These are phyloP conservation scores for Chloropsis cyanopogon DNA, from an alignment of 2,113 vertebrate species.

Conservation along the genomic window DNA sequence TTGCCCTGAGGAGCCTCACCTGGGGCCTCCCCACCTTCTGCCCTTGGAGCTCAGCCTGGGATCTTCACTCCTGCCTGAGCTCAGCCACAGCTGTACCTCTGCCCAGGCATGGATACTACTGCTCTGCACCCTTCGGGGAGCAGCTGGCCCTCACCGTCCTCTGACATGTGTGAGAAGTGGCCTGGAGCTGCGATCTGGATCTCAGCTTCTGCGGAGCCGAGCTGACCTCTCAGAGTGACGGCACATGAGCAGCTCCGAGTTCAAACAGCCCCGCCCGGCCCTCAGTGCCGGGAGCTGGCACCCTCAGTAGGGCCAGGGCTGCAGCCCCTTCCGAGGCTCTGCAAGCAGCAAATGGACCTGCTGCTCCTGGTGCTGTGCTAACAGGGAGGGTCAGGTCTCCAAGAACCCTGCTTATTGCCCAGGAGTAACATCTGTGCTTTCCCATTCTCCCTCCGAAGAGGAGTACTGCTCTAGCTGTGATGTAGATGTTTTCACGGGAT, in stretches of 20 bases:
- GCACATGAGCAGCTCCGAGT: rapidly evolving
- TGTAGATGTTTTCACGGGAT: not conserved
- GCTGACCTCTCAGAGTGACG: rapidly evolving
- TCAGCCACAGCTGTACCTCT: rapidly evolving
- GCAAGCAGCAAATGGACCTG: rapidly evolving
- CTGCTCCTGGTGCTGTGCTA: rapidly evolving
- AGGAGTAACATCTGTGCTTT: not conserved
- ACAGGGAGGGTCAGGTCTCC: not conserved
- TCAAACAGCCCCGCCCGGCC: rapidly evolving
- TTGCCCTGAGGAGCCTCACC: not conserved
- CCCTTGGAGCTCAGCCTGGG: not conserved
- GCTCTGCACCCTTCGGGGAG: rapidly evolving
- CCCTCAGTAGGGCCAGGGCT: not conserved
- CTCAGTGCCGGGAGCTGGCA: rapidly evolving
- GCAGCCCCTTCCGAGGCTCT: rapidly evolving
- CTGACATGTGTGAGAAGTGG: rapidly evolving
- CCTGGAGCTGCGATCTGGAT: not conserved
- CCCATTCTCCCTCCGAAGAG: not conserved
- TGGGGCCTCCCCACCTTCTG: rapidly evolving
- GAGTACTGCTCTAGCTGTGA: not conserved
- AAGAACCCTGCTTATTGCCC: not conserved
- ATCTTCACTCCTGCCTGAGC: rapidly evolving
- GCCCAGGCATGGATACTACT: rapidly evolving
- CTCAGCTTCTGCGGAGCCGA: rapidly evolving
- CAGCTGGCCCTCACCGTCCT: rapidly evolving